A percentile compares a stretch with the other conserved stretches of the same genome.
phyloP scores from a whole-genome alignment of 1,140 invertebrate species.

The Bactericera cockerelli region DNA sequence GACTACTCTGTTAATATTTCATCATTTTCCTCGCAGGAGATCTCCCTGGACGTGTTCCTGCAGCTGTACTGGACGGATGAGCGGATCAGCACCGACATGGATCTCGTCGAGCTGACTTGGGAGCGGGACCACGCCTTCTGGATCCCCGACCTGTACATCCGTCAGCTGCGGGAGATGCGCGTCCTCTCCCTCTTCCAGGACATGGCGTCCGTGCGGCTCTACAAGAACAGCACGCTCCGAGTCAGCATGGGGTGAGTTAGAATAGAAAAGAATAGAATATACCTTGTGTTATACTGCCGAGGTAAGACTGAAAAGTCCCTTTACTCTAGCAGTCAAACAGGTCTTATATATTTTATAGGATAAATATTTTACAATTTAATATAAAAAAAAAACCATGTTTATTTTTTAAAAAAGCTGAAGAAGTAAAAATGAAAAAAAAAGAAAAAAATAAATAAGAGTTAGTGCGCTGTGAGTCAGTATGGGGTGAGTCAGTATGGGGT shows the following conservation, averaged over 20 bases:
- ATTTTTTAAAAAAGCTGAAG: too few species aligned
- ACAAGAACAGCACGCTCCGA: constrained; percentile 38
- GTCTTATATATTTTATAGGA: too few species aligned
- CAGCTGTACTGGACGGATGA: constrained; percentile 40
- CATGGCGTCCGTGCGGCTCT: constrained; percentile 38
- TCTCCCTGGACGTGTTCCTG: constrained; percentile 40
- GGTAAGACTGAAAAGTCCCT: too few species aligned
- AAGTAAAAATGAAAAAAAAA: too few species aligned
- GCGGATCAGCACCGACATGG: constrained; percentile 29
- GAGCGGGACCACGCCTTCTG: constrained; percentile 29
- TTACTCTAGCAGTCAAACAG: too few species aligned
- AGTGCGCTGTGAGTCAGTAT: too few species aligned
- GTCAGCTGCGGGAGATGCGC: constrained; percentile 39
- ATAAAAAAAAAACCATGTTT: too few species aligned
- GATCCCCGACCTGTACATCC: constrained; percentile 41
- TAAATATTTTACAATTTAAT: too few species aligned
- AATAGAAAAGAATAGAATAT: constrained; percentile 14
- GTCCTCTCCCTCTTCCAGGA: constrained; percentile 39
- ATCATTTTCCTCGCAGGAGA: constrained; percentile 31
- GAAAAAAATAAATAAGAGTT: too few species aligned
- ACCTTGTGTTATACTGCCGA: too few species aligned
- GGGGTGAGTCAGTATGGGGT: constrained; percentile 36
- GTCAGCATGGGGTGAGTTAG: constrained; percentile 39
- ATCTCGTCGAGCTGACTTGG: constrained; percentile 26
- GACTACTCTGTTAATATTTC: too few species aligned